Evolutionary conservation across 2,888 invertebrate genomes (phyloP), one percentile per base, ranked within the genome.

Genomic region (Pseudococcus jackbeardsleyi): DNA sequence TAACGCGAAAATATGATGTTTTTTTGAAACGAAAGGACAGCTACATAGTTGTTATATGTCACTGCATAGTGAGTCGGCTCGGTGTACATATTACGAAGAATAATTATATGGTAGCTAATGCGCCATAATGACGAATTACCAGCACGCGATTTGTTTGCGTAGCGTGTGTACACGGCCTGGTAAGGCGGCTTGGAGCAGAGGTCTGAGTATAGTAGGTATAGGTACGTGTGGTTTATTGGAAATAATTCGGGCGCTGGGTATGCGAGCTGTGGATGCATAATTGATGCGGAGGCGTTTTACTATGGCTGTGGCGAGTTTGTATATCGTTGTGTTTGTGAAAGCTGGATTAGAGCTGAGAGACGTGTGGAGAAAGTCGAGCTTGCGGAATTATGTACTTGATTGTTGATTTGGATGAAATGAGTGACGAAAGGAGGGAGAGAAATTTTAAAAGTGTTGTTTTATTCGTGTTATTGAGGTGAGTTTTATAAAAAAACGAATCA

Each of bases 121-220:
- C 68, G 33, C 26, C 33, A 26, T 72, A 72, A 72, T 72, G 68
- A 33, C 68, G 68, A 72, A 72, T 72, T 72, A 72, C 33, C 68
- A 72, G 68, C 68, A 72, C 68, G 68, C 68, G 68, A 72, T 72
- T 72, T 72, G 68, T 72, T 72, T 72, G 33, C 26, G 11, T 72
- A 33, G 68, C 68, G 68, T 72, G 68, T 72, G 68, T 72, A 72
- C 68, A 72, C 15, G 59, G 33, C 26, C 11, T n/a, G n/a, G n/a
- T n/a, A n/a, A n/a, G n/a, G n/a, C 26, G 3, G 3, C 26, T 33
- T 33, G 3, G 3, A 33, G 26, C 26, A 33, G 26, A 33, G 26
- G 26, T 33, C 26, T 3, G 1, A 33, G 26, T 33, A 33, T 33
- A 33, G 33, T n/a, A 59, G 4, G 19, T 59, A 9, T n/a, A 59